These are phyloP conservation scores for Atherinomorus stipes DNA, from an alignment of 2,113 vertebrate species.

Conservation along the genomic window DNA sequence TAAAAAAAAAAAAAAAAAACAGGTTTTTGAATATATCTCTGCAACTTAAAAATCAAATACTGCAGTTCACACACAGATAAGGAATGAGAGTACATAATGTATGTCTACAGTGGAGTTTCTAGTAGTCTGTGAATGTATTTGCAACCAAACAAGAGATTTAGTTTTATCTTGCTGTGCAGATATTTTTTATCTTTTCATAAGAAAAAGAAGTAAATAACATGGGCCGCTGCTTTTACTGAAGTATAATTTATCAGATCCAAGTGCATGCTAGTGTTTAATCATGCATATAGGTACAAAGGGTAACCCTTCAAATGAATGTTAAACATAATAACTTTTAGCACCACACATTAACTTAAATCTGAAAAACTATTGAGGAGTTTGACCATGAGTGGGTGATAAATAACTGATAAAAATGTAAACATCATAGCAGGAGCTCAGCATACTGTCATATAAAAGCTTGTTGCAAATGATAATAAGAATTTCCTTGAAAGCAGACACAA, in stretches of 20 bases:
- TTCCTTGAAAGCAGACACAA: background rate
- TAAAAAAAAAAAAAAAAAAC: no score
- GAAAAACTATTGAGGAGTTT: background rate
- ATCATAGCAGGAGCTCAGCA: background rate
- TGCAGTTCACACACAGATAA: constrained; percentile 1
- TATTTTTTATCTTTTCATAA: no score
- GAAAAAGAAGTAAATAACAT: no score
- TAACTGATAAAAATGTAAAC: background rate
- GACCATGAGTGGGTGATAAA: background rate
- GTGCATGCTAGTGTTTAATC: no score
- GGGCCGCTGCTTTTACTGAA: no score
- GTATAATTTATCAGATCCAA: no score
- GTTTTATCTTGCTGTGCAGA: background rate
- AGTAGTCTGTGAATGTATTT: background rate
- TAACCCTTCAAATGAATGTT: no score
- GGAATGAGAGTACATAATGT: constrained; percentile 1
- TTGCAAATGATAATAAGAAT: background rate
- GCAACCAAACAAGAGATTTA: background rate
- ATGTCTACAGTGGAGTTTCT: background rate
- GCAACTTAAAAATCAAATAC: background rate
- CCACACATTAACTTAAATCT: no score
- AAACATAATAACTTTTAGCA: no score
- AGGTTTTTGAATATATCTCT: background rate
- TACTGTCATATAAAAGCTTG: background rate
- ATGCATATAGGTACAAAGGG: no score